Evolutionary conservation across 2,113 vertebrate species (phyloP).

Genomic region (Bos indicus): DNA sequence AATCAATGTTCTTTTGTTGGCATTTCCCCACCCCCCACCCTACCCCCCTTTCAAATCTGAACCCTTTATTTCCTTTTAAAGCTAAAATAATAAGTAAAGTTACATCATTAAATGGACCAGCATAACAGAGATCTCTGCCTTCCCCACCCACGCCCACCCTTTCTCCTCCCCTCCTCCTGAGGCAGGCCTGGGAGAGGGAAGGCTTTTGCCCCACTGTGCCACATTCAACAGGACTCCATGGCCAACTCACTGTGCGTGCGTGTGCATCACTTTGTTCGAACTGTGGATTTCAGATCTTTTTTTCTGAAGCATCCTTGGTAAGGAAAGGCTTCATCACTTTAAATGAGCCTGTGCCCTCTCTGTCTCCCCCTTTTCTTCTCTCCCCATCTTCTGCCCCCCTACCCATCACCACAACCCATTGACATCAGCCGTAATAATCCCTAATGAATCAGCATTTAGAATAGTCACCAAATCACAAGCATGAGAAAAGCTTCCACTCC

Average conservation of each 20-base stretch:
- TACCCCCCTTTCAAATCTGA: constrained; percentile 59
- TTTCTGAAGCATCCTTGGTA: constrained; percentile 13
- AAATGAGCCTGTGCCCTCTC: constrained; percentile 25
- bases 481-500: constrained; percentile 67
- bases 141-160: not conserved
- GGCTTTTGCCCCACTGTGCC: not conserved
- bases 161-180: not conserved
- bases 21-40: constrained; percentile 35
- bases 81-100: constrained; percentile 68
- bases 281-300: not conserved
- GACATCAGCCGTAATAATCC: constrained; percentile 58
- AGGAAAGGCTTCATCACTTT: constrained; percentile 35
- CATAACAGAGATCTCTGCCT: constrained; percentile 41
- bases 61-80: constrained; percentile 65
- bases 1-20: constrained; percentile 72
- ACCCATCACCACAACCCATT: constrained; percentile 35
- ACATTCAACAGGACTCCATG: constrained; percentile 22
- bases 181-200: constrained; percentile 41
- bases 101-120: constrained; percentile 58
- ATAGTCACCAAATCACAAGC: constrained; percentile 64
- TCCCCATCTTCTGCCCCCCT: constrained; percentile 11
- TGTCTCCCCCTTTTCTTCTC: constrained; percentile 16
- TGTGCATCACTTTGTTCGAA: not conserved
- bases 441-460: constrained; percentile 77
- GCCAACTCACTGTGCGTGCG: not conserved